phyloP scores from a whole-genome alignment of 2,888 invertebrate species.

The Noctua janthina region DNA sequence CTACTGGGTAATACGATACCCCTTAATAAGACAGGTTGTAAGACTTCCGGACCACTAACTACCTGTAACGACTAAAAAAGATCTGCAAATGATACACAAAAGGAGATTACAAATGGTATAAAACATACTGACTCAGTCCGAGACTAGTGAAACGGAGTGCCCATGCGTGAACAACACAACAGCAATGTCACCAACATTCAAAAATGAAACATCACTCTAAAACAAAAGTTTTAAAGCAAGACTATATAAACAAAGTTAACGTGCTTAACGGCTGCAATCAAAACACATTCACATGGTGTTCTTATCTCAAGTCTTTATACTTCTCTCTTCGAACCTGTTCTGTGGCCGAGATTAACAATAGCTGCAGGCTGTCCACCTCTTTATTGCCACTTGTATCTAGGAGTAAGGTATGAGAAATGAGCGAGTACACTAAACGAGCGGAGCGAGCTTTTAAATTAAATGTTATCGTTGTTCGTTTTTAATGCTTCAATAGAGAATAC shows the following conservation, averaged over 20 bases:
- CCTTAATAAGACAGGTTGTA: background rate
- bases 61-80: background rate
- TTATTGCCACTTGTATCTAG: constrained; percentile 79
- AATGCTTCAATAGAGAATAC: too few species aligned
- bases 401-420: constrained; percentile 64
- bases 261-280: constrained; percentile 68
- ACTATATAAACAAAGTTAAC: constrained; percentile 63
- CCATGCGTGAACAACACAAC: constrained; percentile 6
- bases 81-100: background rate
- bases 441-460: background rate
- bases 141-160: background rate
- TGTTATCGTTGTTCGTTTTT: background rate
- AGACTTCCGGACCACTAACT: background rate
- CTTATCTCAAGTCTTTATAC: constrained; percentile 83
- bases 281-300: constrained; percentile 78
- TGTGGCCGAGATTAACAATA: constrained; percentile 84
- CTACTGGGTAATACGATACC: background rate
- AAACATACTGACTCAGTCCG: constrained; percentile 1
- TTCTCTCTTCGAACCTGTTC: constrained; percentile 84
- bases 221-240: constrained; percentile 46
- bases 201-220: constrained; percentile 34
- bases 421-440: constrained; percentile 40
- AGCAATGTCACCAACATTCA: constrained; percentile 20
- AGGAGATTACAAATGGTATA: background rate
- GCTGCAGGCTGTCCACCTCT: constrained; percentile 85